These are phyloP conservation scores for Megaleporinus macrocephalus DNA, from an alignment of 2,113 vertebrate species.

Conservation along the genomic window DNA sequence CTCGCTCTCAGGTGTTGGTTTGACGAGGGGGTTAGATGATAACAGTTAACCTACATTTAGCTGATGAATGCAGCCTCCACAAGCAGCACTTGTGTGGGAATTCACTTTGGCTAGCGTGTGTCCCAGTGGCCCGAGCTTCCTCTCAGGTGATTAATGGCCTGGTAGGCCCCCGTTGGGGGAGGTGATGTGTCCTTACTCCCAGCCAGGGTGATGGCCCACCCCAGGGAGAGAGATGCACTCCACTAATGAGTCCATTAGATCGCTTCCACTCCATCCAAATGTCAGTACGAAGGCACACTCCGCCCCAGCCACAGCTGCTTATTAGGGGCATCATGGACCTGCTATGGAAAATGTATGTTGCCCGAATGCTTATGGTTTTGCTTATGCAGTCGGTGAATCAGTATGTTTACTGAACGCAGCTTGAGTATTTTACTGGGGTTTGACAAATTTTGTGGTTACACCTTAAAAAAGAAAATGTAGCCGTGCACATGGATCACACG, in stretches of 20 bases:
- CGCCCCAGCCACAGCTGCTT: conserved; percentile 31
- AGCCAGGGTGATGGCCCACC: conserved; percentile 42
- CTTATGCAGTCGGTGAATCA: conserved; percentile 32
- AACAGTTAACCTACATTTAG: conserved; percentile 31
- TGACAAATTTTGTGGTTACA: conserved; percentile 12
- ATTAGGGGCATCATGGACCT: conserved; percentile 40
- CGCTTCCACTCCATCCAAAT: conserved; percentile 48
- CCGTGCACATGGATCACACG: conserved; percentile 35
- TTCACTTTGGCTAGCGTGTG: conserved; percentile 16
- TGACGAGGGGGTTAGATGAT: neutral
- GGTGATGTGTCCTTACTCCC: conserved; percentile 38
- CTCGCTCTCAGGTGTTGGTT: neutral
- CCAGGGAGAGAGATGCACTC: conserved; percentile 45
- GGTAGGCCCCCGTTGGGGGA: conserved; percentile 43
- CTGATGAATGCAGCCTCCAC: neutral
- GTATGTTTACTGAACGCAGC: neutral
- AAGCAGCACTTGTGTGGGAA: neutral
- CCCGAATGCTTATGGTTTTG: conserved; percentile 11
- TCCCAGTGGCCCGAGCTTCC: conserved; percentile 36
- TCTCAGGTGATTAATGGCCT: conserved; percentile 59
- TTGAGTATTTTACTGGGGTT: conserved; percentile 13
- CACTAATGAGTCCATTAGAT: conserved; percentile 62
- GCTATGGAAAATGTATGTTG: conserved; percentile 26
- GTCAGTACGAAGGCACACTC: conserved; percentile 44
- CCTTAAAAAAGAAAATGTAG: neutral